These are phyloP conservation scores for Euplagia quadripunctaria DNA, from an alignment of 2,888 invertebrate species.

Conservation along the genomic window DNA sequence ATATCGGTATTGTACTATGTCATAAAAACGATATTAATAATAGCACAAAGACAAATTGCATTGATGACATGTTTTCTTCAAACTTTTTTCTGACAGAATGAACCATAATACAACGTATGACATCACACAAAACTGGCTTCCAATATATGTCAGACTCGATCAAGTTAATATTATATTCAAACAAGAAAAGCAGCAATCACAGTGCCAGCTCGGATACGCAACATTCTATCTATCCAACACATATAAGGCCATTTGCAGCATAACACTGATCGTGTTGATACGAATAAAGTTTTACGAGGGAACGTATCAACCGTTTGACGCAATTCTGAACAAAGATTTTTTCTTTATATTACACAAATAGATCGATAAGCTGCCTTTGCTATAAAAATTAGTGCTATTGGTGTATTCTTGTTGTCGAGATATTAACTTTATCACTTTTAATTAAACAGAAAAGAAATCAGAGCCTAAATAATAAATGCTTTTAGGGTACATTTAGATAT, in stretches of 20 bases:
- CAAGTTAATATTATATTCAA: conserved; percentile 9
- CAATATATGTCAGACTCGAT: not conserved
- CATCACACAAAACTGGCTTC: not conserved
- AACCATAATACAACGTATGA: not conserved
- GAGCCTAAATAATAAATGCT: not conserved
- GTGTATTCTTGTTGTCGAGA: no score
- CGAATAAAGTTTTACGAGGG: conserved; percentile 45
- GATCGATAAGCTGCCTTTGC: conserved; percentile 6
- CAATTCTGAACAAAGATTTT: conserved; percentile 16
- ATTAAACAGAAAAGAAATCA: not conserved
- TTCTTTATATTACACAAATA: conserved; percentile 19
- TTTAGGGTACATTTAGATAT: not conserved
- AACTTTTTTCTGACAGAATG: not conserved
- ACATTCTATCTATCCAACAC: conserved; percentile 26
- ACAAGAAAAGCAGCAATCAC: conserved; percentile 35
- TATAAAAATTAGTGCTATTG: not conserved
- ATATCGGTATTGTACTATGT: not conserved
- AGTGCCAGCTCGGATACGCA: conserved; percentile 7
- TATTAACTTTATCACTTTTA: not conserved
- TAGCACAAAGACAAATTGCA: not conserved
- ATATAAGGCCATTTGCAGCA: conserved; percentile 31
- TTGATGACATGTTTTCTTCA: no score
- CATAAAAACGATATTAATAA: not conserved
- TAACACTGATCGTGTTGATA: conserved; percentile 43
- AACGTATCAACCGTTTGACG: conserved; percentile 31